Evolutionary conservation across 2,113 vertebrate genomes (phyloP).

Genomic region (Nipponia nippon): DNA sequence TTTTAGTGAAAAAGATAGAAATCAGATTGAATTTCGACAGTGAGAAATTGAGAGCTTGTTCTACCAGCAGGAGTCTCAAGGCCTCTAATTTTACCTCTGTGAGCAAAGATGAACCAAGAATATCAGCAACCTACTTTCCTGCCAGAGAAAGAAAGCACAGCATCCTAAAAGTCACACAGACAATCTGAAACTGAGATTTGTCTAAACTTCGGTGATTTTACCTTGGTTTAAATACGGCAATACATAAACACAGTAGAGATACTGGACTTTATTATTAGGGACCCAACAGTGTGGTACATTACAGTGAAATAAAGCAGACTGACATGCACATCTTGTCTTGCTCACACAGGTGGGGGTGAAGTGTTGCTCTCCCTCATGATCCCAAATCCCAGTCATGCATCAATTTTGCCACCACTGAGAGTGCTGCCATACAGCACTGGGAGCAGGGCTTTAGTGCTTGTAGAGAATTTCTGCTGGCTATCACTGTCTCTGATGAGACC

Average conservation of each 20-base stretch:
- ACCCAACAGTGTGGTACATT: not conserved
- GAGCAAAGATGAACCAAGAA: conserved; percentile 73
- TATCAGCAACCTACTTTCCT: conserved; percentile 70
- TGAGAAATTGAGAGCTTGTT: conserved; percentile 80
- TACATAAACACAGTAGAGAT: not conserved
- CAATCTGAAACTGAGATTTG: not conserved
- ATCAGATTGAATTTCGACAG: conserved; percentile 81
- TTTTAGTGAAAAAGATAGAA: conserved; percentile 83
- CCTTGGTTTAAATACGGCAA: not conserved
- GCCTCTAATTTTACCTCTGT: conserved; percentile 77
- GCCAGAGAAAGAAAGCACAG: not conserved
- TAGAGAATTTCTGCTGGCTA: not conserved
- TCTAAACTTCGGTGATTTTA: not conserved
- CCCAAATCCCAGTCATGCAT: not conserved
- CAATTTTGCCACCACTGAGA: not conserved
- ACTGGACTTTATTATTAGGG: not conserved
- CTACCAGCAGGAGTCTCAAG: conserved; percentile 76
- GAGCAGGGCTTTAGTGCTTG: not conserved
- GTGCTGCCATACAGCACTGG: not conserved
- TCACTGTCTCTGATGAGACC: not conserved
- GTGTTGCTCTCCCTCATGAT: not conserved
- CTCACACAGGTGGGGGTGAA: not conserved
- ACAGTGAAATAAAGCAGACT: not conserved
- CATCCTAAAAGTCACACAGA: conserved; percentile 33
- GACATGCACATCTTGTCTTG: not conserved